Base-by-base conservation (phyloP, 2,888 invertebrate species). In the Biston betularia region DNA sequence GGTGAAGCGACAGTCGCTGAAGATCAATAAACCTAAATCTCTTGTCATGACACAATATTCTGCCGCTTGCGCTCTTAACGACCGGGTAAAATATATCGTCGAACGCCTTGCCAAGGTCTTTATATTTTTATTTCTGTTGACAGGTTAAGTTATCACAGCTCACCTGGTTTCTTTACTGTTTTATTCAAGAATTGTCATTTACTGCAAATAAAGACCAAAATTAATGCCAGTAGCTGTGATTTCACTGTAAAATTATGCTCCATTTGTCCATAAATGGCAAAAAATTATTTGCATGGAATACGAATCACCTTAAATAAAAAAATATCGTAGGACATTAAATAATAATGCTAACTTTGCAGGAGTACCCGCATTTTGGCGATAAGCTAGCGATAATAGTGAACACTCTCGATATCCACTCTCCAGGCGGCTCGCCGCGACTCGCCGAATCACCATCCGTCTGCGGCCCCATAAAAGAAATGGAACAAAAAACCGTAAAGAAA, bases 301-400 rank as follows among this genome's bases (percentile, higher is more conserved):
- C n/a, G n/a, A n/a, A n/a, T n/a, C n/a, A n/a, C n/a, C n/a, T n/a
- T n/a, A n/a, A n/a, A n/a, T n/a, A n/a, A n/a, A n/a, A n/a, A n/a
- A n/a, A n/a, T n/a, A n/a, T n/a, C n/a, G n/a, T n/a, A n/a, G n/a
- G n/a, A n/a, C n/a, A n/a, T n/a, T n/a, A n/a, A n/a, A n/a, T n/a
- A n/a, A n/a, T 35, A 9, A 38, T 35, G 52, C 7, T 15, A 15
- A 10, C 10, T 53, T 49, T 40, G n/a, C 15, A 58, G 6, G 96
- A 96, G 73, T 96, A 95, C 87, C 96, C 97, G 0, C 89, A 94
- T 58, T 85, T 94, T 64, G 82, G 84, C 15, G 92, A 94, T 9
- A 88, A 82, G 52, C 70, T 91, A 11, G 84, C 83, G 35, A 52
- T 70, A 5, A 87, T 96, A 55, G 73, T 83, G 11, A 95, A 95